Percentiles rank a stretch among this genome's conserved stretches.
Conservation (phyloP, 2,888 invertebrate species). For the Willowsia nigromaculata region DNA sequence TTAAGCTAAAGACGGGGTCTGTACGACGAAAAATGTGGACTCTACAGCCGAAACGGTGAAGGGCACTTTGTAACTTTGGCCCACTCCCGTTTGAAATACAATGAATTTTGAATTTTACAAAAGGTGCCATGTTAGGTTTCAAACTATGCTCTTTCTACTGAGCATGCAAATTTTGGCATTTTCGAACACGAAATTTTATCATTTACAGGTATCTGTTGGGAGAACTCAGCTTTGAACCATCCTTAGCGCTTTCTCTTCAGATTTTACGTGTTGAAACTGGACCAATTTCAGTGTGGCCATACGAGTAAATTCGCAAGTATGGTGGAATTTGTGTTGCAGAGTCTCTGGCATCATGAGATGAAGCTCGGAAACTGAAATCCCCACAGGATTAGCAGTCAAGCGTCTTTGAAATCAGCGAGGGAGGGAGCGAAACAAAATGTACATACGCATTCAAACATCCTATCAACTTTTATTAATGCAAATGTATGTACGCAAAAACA, state of each 20-base stretch:
- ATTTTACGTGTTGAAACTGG: neutral
- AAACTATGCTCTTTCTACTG: too few species aligned
- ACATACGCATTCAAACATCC: neutral
- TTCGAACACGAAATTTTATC: too few species aligned
- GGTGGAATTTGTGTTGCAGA: neutral
- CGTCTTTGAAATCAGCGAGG: constrained; percentile 10
- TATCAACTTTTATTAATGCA: neutral
- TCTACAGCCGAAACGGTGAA: too few species aligned
- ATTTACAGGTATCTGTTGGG: too few species aligned
- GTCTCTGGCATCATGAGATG: neutral
- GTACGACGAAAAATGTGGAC: constrained; percentile 54
- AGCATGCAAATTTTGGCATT: too few species aligned
- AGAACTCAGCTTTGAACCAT: neutral
- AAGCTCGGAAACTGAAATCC: constrained; percentile 7
- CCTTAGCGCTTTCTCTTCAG: neutral
- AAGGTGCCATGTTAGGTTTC: too few species aligned
- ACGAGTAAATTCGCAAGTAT: neutral
- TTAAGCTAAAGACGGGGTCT: too few species aligned
- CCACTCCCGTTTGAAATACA: too few species aligned
- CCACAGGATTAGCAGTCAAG: constrained; percentile 36
- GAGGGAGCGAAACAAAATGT: neutral
- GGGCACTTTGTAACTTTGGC: too few species aligned
- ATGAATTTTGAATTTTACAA: too few species aligned
- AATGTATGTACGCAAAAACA: neutral
- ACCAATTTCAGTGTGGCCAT: neutral